Evolutionary conservation across 2,888 invertebrate genomes (phyloP), one percentile per base, ranked within the genome.

Genomic region (Stegana nigrithorax): DNA sequence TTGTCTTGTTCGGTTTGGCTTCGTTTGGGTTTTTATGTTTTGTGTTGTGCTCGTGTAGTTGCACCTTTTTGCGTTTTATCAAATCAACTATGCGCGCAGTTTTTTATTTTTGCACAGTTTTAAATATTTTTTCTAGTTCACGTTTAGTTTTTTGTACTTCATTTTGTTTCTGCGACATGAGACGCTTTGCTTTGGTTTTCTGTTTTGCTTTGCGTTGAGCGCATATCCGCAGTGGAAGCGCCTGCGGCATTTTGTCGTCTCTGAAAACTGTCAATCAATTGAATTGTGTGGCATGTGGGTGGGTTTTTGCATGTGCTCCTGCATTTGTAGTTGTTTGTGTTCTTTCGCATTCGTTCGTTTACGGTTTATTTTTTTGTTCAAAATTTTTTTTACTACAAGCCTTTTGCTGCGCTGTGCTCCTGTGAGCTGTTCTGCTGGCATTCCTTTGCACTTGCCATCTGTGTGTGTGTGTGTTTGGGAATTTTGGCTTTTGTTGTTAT

Each of bases 191-290:
- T 45, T 26, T 59, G 27, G 21, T 27, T 45, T 25, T 26, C 17
- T 21, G 36, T 60, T 65, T 36, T 50, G 55, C 21, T 32, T 42
- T 29, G 32, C 23, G 53, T 65, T 63, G 66, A 65, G 67, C 72
- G 69, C 65, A 69, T 74, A 78, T 75, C 76, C 75, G 76, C 74
- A 73, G 67, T 67, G 73, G 76, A 68, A 73, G 74, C 76, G 75
- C 75, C 76, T 75, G 78, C 76, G 67, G 75, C 70, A 50, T 26
- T 59, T 59, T 59, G 50, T 59, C 47, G 50, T 50, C 71, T 32
- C 75, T 75, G 76, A 60, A 60, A 76, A 75, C 76, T 76, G 76
- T 78, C 76, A 76, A 76, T 76, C 76, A 76, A 73, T 77, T 75
- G 73, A 78, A 75, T 76, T 74, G 70, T 68, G 68, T 65, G 65